Conservation (phyloP, 1,140 invertebrate species). For the Daktulosphaira vitifoliae region DNA sequence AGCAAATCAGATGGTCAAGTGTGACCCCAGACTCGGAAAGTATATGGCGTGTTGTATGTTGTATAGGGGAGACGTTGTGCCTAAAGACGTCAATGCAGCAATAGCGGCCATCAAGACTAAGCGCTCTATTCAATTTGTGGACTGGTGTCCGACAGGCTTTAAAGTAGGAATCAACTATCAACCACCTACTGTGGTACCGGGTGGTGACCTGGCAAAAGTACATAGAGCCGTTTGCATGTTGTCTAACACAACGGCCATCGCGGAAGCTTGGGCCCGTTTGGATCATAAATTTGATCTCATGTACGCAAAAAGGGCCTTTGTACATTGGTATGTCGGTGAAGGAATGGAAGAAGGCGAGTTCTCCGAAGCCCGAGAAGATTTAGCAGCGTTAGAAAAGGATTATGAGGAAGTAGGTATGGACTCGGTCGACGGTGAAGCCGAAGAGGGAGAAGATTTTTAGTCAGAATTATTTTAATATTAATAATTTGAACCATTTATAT, state of each 20-base stretch:
- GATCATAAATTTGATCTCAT: conserved; percentile 70
- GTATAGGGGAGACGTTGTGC: conserved; percentile 54
- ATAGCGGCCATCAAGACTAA: conserved; percentile 82
- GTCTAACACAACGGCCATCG: conserved; percentile 51
- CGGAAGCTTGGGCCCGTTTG: conserved; percentile 70
- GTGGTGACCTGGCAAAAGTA: conserved; percentile 71
- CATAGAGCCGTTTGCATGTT: conserved; percentile 70
- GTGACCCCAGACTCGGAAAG: conserved; percentile 78
- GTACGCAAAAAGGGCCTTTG: conserved; percentile 69
- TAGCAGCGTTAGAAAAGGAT: conserved; percentile 60
- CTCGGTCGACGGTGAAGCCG: conserved; percentile 59
- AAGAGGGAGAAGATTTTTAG: conserved; percentile 61
- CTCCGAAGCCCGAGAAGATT: conserved; percentile 63
- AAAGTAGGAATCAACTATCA: no score
- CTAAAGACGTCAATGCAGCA: conserved; percentile 74
- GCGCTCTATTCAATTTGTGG: conserved; percentile 45
- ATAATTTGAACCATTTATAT: background rate
- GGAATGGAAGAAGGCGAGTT: conserved; percentile 73
- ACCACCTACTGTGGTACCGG: conserved; percentile 69
- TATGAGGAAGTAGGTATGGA: conserved; percentile 53
- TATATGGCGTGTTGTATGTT: conserved; percentile 84
- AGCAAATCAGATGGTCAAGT: conserved; percentile 89
- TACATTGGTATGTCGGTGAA: conserved; percentile 66
- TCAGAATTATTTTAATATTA: no score
- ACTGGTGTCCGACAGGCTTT: no score